Conservation (phyloP, 2,797 vertebrate genomes). For the Halcyon chelicuti region DNA sequence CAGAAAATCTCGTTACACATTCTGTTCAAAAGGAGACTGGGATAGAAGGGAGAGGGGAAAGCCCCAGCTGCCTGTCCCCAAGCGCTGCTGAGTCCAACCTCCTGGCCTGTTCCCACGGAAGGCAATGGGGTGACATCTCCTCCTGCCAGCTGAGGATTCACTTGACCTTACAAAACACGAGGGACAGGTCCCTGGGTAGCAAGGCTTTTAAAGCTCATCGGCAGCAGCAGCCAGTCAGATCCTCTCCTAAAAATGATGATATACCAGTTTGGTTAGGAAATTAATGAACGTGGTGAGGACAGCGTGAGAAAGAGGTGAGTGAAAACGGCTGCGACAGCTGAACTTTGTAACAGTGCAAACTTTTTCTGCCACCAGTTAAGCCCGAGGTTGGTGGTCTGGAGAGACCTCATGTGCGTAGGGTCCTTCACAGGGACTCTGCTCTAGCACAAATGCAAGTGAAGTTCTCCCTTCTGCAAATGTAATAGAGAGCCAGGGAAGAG, state of each 20-base stretch:
- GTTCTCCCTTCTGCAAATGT: not conserved
- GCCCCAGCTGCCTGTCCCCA: not conserved
- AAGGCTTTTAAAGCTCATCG: slow-evolving; percentile 14
- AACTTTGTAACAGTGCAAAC: not conserved
- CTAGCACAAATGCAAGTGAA: not conserved
- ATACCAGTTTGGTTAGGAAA: not conserved
- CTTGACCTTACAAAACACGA: not conserved
- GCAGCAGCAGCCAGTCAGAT: not conserved
- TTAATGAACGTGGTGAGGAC: not conserved
- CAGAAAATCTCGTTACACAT: not conserved
- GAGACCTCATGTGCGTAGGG: not conserved
- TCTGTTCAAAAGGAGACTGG: not conserved
- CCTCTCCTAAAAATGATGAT: slow-evolving; percentile 11
- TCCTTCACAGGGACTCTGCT: not conserved
- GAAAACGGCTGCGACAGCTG: not conserved
- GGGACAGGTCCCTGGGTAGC: not conserved
- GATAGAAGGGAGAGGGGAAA: not conserved
- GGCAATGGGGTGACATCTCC: not conserved
- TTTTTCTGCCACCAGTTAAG: not conserved
- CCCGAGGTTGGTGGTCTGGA: not conserved
- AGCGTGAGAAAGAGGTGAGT: not conserved
- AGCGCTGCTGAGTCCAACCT: not conserved
- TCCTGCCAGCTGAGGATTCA: not conserved
- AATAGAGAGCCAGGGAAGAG: not conserved
- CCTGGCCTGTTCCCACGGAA: not conserved